Conservation (phyloP, 2,113 vertebrate genomes). For the Mohoua ochrocephala region DNA sequence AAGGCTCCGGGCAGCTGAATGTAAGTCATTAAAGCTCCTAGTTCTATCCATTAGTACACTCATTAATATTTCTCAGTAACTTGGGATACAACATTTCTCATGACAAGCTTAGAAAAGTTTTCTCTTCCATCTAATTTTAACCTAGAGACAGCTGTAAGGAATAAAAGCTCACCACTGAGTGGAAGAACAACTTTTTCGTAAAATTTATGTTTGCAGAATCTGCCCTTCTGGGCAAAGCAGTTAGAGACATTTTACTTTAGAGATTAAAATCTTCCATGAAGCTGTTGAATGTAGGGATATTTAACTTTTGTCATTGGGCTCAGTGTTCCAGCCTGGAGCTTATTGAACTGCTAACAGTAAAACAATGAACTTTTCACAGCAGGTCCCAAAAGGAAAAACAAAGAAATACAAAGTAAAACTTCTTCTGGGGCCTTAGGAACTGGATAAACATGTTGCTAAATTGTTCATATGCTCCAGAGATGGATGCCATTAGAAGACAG, state of each 20-base stretch:
- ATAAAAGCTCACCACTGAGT: background rate
- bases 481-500: background rate
- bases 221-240: background rate
- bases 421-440: background rate
- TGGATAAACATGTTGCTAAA: background rate
- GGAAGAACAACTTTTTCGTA: background rate
- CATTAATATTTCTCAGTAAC: conserved; percentile 56
- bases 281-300: background rate
- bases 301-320: background rate
- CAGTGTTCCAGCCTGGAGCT: background rate
- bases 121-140: conserved; percentile 24
- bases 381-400: background rate
- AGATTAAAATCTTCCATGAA: background rate
- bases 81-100: conserved; percentile 23
- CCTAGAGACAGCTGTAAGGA: background rate
- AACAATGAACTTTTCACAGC: background rate
- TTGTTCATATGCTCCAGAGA: background rate
- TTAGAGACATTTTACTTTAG: background rate
- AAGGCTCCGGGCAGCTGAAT: conserved; percentile 26
- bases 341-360: background rate
- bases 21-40: conserved; percentile 48
- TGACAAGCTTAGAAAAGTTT: conserved; percentile 14
- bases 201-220: background rate
- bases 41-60: conserved; percentile 46
- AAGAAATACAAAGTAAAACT: background rate